phyloP scores from a whole-genome alignment of 2,888 invertebrate genomes.

The Mylabris sibirica region DNA sequence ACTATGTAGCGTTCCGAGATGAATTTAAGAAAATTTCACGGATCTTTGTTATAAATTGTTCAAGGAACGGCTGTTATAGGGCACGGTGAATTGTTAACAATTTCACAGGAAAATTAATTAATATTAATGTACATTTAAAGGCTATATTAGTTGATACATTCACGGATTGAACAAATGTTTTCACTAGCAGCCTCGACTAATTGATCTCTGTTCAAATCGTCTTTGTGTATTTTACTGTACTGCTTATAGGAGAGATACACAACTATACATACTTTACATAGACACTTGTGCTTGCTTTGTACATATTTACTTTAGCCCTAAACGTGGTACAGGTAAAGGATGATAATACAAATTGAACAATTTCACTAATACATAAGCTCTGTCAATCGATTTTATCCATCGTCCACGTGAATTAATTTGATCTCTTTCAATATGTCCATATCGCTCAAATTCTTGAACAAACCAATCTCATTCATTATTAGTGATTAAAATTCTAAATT shows the following conservation, averaged over 20 bases:
- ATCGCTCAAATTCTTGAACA: no score
- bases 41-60: not conserved
- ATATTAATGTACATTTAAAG: not conserved
- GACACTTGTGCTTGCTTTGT: not conserved
- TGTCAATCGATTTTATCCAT: not conserved
- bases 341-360: not conserved
- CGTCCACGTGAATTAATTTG: no score
- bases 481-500: no score
- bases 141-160: not conserved
- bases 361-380: not conserved
- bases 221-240: slow-evolving; percentile 1
- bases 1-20: not conserved
- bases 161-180: slow-evolving; percentile 7
- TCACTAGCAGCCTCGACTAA: not conserved
- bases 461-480: no score
- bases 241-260: not conserved
- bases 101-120: not conserved
- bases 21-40: not conserved
- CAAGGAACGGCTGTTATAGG: no score
- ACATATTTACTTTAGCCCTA: not conserved
- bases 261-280: not conserved
- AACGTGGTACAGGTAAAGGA: not conserved
- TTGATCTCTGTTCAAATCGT: slow-evolving; percentile 13
- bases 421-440: no score
- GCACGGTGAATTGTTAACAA: not conserved